Evolutionary conservation across 1,140 invertebrate genomes (phyloP).

Genomic region (Littorina saxatilis): DNA sequence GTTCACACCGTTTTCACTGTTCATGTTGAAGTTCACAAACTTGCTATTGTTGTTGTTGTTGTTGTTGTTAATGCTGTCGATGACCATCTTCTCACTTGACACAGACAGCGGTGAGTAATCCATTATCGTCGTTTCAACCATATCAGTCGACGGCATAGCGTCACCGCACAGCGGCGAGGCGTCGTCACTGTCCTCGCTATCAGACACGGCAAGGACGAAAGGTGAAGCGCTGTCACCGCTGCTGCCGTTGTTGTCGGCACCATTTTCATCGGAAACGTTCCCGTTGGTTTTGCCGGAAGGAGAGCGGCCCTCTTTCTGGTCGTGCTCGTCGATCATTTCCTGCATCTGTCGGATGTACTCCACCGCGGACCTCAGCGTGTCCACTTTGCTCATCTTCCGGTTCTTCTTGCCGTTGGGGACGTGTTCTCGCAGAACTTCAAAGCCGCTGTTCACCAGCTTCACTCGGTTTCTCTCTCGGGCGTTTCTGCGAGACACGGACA

Average conservation of each 20-base stretch:
- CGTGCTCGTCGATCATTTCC: conserved; percentile 81
- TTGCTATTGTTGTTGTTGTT: conserved; percentile 38
- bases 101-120: neutral
- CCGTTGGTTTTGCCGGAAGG: neutral
- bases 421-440: conserved; percentile 72
- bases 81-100: conserved; percentile 3
- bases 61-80: conserved; percentile 35
- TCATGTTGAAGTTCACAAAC: conserved; percentile 13
- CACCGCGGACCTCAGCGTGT: conserved; percentile 93
- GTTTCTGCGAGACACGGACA: conserved; percentile 92
- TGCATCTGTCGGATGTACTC: conserved; percentile 94
- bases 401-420: conserved; percentile 78
- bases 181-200: neutral
- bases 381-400: conserved; percentile 85
- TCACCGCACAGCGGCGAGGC: neutral
- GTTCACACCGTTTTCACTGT: conserved; percentile 5
- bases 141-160: neutral
- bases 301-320: conserved; percentile 28
- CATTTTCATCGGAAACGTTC: neutral
- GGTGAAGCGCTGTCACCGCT: neutral
- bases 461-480: conserved; percentile 95
- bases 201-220: no score
- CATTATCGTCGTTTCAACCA: no score
- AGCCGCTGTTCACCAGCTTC: conserved; percentile 90
- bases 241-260: conserved; percentile 14